Conservation (phyloP, 2,797 vertebrate species). For the Heliangelus exortis region DNA sequence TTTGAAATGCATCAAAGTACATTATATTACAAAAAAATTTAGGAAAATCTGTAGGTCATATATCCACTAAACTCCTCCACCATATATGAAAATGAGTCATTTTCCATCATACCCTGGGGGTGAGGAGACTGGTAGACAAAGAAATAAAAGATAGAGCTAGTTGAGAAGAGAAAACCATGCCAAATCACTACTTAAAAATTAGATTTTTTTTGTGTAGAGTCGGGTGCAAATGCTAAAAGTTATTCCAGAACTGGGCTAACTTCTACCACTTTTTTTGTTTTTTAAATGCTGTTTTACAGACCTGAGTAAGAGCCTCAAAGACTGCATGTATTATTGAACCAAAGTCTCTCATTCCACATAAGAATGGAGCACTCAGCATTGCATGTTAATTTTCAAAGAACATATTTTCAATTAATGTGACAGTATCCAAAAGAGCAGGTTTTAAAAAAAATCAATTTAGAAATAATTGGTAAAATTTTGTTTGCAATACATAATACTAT, state of each 20-base stretch:
- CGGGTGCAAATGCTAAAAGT: conserved; percentile 59
- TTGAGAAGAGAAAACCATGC: conserved; percentile 71
- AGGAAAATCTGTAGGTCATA: conserved; percentile 58
- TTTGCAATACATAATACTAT: not conserved
- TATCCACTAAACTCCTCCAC: conserved; percentile 57
- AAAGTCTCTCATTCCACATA: not conserved
- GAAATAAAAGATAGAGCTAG: conserved; percentile 72
- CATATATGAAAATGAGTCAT: conserved; percentile 68
- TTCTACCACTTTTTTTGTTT: not conserved
- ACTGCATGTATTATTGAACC: not conserved
- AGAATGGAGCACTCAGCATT: not conserved
- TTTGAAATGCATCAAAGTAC: conserved; percentile 67
- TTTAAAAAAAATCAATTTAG: not conserved
- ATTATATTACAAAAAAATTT: conserved; percentile 44
- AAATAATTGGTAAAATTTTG: not conserved
- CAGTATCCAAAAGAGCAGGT: not conserved
- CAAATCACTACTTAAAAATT: conserved; percentile 74
- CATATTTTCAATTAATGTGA: not conserved
- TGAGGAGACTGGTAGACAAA: conserved; percentile 58
- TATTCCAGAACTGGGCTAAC: conserved; percentile 4
- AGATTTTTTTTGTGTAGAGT: conserved; percentile 1
- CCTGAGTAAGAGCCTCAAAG: not conserved
- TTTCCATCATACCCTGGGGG: conserved; percentile 47
- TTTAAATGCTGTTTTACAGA: not conserved
- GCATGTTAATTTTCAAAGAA: not conserved